Evolutionary conservation across 2,113 vertebrate genomes (phyloP), one percentile per base, ranked within the genome.

Genomic region (Crotalus tigris): DNA sequence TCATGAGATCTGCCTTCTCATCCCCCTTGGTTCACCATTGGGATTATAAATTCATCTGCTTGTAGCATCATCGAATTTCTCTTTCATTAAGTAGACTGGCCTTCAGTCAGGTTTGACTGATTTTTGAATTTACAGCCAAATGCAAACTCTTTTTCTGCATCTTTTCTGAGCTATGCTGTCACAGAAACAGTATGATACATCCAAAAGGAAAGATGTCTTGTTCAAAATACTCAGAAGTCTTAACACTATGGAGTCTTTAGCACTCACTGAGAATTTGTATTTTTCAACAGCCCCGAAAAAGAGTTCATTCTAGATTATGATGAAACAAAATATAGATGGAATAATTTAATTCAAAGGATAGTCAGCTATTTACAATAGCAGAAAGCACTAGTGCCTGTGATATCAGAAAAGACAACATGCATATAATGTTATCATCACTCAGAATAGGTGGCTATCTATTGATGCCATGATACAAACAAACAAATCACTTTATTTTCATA

Each of bases 261-360:
- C 96, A 86, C 94, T 96, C 93, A 95, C 21, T 88, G 88, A 92
- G 96, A 97, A 97, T 97, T 85, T 85, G 94, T 95, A 95, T 93
- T 93, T 86, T 33, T 29, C 95, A 97, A 94, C 93, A 94, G 51
- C 81, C 91, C 69, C 94, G 95, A 96, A 94, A 94, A 29, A 53
- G 33, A 94, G 90, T 33, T 94, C 59, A 19, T 39, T 69, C 64
- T 12, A n/a, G 64, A n/a, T 33, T 81, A 81, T 39, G 19, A 39
- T 81, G 33, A 81, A 81, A 81, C 33, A 81, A 81, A 81, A 81
- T 12, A 87, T 24, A 87, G 11, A 4, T 49, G 24, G 21, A 49
- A 49, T 46, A 12, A 26, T 87, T 87, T 10, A 17, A 75, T 39
- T n/a, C 69, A 39, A 75, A 39, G n/a, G 15, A 39, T 39, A 33